Evolutionary conservation across 2,797 vertebrate genomes (phyloP), one percentile per base, ranked within the genome.

Genomic region (Anomalospiza imberbis): DNA sequence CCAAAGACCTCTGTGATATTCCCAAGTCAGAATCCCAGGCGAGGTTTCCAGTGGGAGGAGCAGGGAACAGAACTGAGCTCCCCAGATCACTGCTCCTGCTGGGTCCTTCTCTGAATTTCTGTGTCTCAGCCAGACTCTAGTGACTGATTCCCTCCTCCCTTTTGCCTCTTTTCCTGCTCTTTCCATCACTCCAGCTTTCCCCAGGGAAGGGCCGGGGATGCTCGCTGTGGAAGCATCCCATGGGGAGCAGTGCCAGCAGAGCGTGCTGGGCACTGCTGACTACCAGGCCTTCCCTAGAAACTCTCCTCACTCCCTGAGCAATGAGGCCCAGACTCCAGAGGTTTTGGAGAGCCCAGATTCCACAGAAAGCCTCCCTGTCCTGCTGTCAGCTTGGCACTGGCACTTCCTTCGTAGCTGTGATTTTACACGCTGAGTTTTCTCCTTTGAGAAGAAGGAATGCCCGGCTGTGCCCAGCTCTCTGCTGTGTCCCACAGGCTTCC

Each of bases 401-500:
- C 71, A 13, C 42, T 51, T 58, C 50, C 55, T 34, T 34, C 34
- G 34, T 0, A 4, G 13, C 2, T 7, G 0, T 4, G 38, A 3
- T n/a, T 71, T 48, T 8, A 8, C 78, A 36, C 53, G 1, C 1
- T 0, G 34, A 9, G 26, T 47, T 96, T 24, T 19, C 73, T 50
- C 36, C 38, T 65, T 17, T 5, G 2, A 71, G 79, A 2, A 7
- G 28, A 22, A 36, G 15, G 26, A 17, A 3, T 18, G 6, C 26
- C 66, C 78, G 17, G 17, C 45, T 26, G 17, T 62, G 26, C 91
- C 82, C 87, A 86, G 55, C 70, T 84, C 61, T 31, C 4, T 63
- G 50, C 85, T 57, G 58, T 92, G 80, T 42, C 77, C 83, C 82
- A 11, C 97, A 99, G 99, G 99, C 99, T 13, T 99, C 99, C 62